Evolutionary conservation across 2,888 invertebrate genomes (phyloP), one percentile per base, ranked within the genome.

Genomic region (Tetragnatha montana): DNA sequence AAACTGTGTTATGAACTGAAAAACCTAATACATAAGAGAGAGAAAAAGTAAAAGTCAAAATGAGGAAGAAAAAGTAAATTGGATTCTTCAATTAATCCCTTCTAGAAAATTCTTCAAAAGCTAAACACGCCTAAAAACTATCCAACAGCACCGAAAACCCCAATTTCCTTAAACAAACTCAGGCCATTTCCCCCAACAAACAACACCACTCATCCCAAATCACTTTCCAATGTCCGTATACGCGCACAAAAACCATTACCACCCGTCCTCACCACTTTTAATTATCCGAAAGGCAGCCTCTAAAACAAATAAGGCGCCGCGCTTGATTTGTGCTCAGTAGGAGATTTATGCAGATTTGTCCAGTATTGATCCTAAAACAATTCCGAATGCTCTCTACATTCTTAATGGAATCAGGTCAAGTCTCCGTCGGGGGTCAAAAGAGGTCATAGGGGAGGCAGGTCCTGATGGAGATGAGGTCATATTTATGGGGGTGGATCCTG

Each of bases 321-420:
- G 17, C 19, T n/a, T 50, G 75, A 75, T 49, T 14, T n/a, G 47
- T 49, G 75, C 19, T 75, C 22, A 60, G 60, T 50, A 19, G 22
- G 17, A 60, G 78, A 78, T 78, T 78, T 78, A 78, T 78, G 78
- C 60, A 78, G 22, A 78, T 78, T 78, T 60, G 10, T 7, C 51
- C 51, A 17, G 12, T 14, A 21, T 6, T 60, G 51, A 14, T 60
- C 78, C 60, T 51, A 78, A 78, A 78, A 78, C 21, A 78, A 60
- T 60, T 60, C 17, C 22, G 22, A 17, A 2, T 22, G 14, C 51
- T 51, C 60, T 75, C 19, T 7, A 60, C 12, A 10, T 35, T 60
- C 60, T 60, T 60, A 78, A 35, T 78, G 60, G 60, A 78, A 60
- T 78, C 6, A 60, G 78, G 78, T 60, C 22, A n/a, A 49, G n/a